Base-by-base conservation (phyloP, 35 echinoderm and acorn worm genomes). In the Amphiura filiformis region DNA sequence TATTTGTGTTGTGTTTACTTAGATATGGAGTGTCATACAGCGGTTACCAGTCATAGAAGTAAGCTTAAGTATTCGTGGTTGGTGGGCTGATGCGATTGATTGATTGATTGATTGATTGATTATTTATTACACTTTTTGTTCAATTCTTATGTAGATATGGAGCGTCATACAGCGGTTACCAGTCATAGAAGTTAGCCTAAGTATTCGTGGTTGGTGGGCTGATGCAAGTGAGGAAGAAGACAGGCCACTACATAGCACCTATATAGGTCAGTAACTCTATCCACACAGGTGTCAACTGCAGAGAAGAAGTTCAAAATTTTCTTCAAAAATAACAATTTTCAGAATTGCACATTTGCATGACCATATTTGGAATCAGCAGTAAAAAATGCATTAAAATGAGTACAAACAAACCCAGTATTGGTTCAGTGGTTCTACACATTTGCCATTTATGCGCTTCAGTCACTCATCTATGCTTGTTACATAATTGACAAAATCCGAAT, bases 1-100 rank as follows among this genome's bases (percentile, higher is more conserved):
- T 80, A 31, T 18, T 20, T 36, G 3, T 39, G 1, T n/a, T n/a
- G n/a, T n/a, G n/a, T n/a, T 35, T 57, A 14, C 22, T 5, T 33
- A 94, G 89, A 86, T 91, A 38, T 92, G 89, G 95, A 56, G 89
- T 28, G 90, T 94, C 33, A n/a, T 98, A 28, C 81, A 93, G 15
- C 88, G 84, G 70, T 83, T 98, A 31, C 95, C 95, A 37, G 92
- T 93, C 31, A 92, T 98, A n/a, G 70, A 92, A 75, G 65, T 94
- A 30, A 80, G 80, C 20, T 82, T 93, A 0, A 79, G 41, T 35
- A 82, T 98, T 26, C 83, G 85, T 78, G 95, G 95, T 28, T 91
- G 92, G 89, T 98, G 95, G 95, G 89, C 89, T 37, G 78, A 91
- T 14, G 83, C n/a, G n/a, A n/a, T n/a, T n/a, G n/a, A n/a, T n/a